Base-by-base conservation (phyloP, 1,140 invertebrate species). In the Rhynchophorus ferrugineus region DNA sequence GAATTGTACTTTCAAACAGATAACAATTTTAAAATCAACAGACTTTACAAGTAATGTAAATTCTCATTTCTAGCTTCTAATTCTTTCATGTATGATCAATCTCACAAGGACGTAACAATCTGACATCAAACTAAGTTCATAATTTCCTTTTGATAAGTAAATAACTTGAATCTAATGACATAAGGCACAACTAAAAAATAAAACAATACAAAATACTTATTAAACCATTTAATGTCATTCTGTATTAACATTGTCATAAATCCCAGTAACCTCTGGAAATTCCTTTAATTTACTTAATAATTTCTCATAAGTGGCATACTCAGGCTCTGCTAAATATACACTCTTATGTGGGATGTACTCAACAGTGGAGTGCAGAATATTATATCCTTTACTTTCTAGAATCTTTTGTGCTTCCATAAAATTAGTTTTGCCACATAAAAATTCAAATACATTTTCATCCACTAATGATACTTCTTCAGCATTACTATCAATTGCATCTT, bases 391-490 rank as follows among this genome's bases (percentile, higher is more conserved):
- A 38, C 66, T 62, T 59, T 70, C 62, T 24, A 80, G 61, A 43
- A 64, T 59, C 7, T 29, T 57, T 49, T 61, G 66, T 1, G 74
- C 66, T 49, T 62, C 65, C 7, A 44, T 37, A 3, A 75, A 46
- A 20, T 54, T 58, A 0, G 49, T 19, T 21, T 71, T 60, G 3
- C 67, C 66, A 59, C 71, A 74, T 18, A 56, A 55, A 48, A 79
- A 79, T 69, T 75, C 38, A 13, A 70, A 68, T 22, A 49, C 57
- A 21, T 69, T 62, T 17, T 71, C 60, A 7, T 75, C 63, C 17
- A 75, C 56, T 29, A 75, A 24, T 66, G 73, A 67, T 1, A 82
- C 78, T 44, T 84, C 81, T 62, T 82, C 78, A 1, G 81, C 80
- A 2, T 76, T 78, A 34, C 69, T 61, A 52, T 73, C 68, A 54